A percentile compares a stretch with the other conserved stretches of the same genome.
Evolutionary conservation across 2,888 invertebrate species (phyloP).

Genomic region (Lapara coniferarum): DNA sequence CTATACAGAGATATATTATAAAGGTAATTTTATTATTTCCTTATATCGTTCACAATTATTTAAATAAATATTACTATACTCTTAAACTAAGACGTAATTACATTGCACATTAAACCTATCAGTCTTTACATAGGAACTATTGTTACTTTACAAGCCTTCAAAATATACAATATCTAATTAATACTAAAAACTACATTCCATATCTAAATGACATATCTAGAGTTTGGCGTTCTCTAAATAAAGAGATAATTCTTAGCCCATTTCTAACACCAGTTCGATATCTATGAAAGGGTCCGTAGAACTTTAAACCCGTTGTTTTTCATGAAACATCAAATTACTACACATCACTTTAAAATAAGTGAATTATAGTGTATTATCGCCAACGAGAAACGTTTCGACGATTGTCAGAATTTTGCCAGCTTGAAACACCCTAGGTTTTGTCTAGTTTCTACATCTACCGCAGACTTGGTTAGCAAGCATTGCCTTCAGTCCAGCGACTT

Average conservation of each 20-base stretch:
- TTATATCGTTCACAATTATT: background rate
- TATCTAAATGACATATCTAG: too few species aligned
- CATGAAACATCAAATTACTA: too few species aligned
- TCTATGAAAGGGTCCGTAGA: too few species aligned
- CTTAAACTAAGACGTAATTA: background rate
- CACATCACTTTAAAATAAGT: too few species aligned
- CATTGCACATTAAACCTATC: conserved; percentile 14
- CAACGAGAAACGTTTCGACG: too few species aligned
- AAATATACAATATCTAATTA: background rate
- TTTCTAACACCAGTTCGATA: too few species aligned
- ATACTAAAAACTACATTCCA: too few species aligned
- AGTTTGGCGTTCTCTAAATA: too few species aligned
- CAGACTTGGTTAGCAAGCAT: conserved; percentile 49
- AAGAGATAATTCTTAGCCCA: too few species aligned
- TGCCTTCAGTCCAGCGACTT: conserved; percentile 55
- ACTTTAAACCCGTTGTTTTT: too few species aligned
- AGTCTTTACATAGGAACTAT: conserved; percentile 34
- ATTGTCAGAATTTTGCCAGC: too few species aligned
- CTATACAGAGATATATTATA: background rate
- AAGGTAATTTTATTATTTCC: background rate
- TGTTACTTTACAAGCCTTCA: background rate
- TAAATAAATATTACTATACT: background rate
- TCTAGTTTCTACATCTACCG: conserved; percentile 40
- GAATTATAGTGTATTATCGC: too few species aligned
- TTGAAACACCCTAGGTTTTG: background rate